These are phyloP conservation scores for Idris sp. DNA, from an alignment of 1,140 invertebrate genomes.

Conservation along the genomic window DNA sequence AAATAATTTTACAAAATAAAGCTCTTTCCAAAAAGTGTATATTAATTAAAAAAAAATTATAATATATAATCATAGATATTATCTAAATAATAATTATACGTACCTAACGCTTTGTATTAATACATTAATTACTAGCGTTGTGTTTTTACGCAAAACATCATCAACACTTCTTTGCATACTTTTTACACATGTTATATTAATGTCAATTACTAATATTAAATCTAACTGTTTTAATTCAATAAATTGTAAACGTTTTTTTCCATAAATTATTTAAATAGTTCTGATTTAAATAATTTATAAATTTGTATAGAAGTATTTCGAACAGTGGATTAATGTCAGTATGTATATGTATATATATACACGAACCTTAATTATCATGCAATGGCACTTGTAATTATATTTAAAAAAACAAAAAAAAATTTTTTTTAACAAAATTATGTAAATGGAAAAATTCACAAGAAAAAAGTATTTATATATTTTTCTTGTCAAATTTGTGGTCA, in stretches of 20 bases:
- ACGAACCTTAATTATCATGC: constrained; percentile 3
- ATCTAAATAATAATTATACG: background rate
- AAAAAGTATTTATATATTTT: constrained; percentile 30
- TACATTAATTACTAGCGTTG: background rate
- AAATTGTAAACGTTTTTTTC: too few relatives aligned
- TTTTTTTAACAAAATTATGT: constrained; percentile 7
- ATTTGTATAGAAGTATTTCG: constrained; percentile 9
- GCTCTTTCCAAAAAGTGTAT: too few relatives aligned
- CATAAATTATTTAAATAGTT: too few relatives aligned
- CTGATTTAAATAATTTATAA: background rate
- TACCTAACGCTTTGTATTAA: constrained; percentile 4
- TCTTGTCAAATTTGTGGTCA: constrained; percentile 27
- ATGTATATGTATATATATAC: background rate
- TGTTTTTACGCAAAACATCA: background rate
- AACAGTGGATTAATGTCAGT: constrained; percentile 7
- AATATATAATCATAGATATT: background rate
- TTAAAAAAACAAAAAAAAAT: background rate
- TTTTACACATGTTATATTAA: constrained; percentile 8
- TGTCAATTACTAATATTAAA: constrained; percentile 11
- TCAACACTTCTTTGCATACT: background rate
- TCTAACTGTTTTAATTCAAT: too few relatives aligned
- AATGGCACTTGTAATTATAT: constrained; percentile 17
- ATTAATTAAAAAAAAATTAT: constrained; percentile 1
- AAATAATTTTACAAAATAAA: background rate
- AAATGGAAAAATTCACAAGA: constrained; percentile 11